Evolutionary conservation across 1,140 invertebrate species (phyloP).

Genomic region (Formica exsecta): DNA sequence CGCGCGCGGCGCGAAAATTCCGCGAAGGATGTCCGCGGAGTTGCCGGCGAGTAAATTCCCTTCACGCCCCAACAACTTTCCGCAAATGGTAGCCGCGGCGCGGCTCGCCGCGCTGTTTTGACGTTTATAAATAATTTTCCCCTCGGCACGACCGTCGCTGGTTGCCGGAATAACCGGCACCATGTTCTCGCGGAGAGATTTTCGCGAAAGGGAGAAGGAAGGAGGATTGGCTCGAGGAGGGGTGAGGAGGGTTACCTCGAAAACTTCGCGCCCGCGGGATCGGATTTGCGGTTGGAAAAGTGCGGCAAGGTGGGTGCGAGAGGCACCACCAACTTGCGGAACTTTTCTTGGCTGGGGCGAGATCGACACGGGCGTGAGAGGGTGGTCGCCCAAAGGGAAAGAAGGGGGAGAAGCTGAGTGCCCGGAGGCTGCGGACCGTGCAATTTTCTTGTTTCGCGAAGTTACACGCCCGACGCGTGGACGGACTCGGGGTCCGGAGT

Average conservation of each 20-base stretch:
- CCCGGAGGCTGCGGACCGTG: constrained; percentile 17
- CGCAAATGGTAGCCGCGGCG: constrained; percentile 14
- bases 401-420: neutral
- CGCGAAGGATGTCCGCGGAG: constrained; percentile 49
- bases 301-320: constrained; percentile 46
- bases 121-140: constrained; percentile 68
- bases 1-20: constrained; percentile 45
- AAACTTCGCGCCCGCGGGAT: constrained; percentile 65
- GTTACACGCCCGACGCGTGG: constrained; percentile 59
- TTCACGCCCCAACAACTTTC: constrained; percentile 49
- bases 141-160: neutral
- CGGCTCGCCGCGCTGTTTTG: constrained; percentile 25
- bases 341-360: constrained; percentile 58
- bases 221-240: neutral
- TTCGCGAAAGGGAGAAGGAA: neutral
- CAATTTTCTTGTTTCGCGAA: constrained; percentile 69
- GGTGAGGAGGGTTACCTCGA: constrained; percentile 27
- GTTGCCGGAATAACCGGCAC: neutral
- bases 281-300: constrained; percentile 66
- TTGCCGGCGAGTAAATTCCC: constrained; percentile 49
- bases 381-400: neutral
- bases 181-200: neutral
- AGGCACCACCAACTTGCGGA: constrained; percentile 43
- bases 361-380: constrained; percentile 3
- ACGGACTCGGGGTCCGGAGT: constrained; percentile 34